Evolutionary conservation across 2,888 invertebrate genomes (phyloP), one percentile per base, ranked within the genome.

Genomic region (Fragum sueziense): DNA sequence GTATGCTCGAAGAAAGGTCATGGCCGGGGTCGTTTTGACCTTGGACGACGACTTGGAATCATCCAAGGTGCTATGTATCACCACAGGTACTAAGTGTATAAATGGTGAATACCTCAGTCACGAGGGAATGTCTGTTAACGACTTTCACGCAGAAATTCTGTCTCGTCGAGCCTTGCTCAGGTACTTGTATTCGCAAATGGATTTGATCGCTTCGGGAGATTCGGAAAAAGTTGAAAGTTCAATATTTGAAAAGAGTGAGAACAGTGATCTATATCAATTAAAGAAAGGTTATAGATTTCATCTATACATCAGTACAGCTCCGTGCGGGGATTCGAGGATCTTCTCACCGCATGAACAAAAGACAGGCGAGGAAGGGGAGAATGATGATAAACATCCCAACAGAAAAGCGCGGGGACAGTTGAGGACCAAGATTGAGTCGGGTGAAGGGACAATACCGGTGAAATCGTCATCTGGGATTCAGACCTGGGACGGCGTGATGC

Each of bases 81-180:
- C 97, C 14, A 97, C 97, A 69, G 99, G 99, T 47, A 98, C 98
- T 0, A 99, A 99, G 93, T 98, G 98, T 92, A 96, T 99, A 76
- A 97, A 97, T 79, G 98, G 98, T 0, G 98, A 97, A 90, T 96
- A 97, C 93, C 96, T 99, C 94, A 97, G 97, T 77, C 96, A 97
- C 62, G 95, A 95, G 77, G 99, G 99, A 0, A 95, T 96, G 20
- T 96, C 96, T 3, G 94, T 99, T 74, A 98, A 99, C 94, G 99
- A 99, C 93, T 97, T 97, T 90, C 99, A 99, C 92, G 99, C 99
- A 0, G 99, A 99, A 95, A 97, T 99, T 83, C 95, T 98, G 9
- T 96, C 97, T 0, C 95, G 98, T 57, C 95, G 95, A 62, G 93
- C 93, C 51, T 85, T 93, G 22, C 83, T 91, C 31, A 81, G 88